Conservation (phyloP, 2,113 vertebrate species). For the Bucco capensis region DNA sequence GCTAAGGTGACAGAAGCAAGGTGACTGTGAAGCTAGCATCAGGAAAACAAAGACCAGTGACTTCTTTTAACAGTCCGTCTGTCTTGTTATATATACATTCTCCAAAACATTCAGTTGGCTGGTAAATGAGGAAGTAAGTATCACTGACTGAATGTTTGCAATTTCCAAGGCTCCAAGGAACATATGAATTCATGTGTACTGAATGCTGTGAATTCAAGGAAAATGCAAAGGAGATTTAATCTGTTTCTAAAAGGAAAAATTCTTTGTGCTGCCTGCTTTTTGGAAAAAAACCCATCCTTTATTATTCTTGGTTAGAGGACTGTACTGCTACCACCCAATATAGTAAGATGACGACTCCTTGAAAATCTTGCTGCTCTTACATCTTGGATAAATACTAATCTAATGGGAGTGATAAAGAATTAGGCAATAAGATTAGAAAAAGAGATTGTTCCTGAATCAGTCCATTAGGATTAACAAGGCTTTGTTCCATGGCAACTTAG, state of each 20-base stretch:
- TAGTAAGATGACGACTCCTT: not conserved
- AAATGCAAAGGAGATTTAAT: slow-evolving; percentile 1
- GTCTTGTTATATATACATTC: not conserved
- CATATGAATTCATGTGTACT: not conserved
- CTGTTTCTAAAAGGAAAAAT: slow-evolving; percentile 1
- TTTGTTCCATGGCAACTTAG: slow-evolving; percentile 69
- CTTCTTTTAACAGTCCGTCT: not conserved
- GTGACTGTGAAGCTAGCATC: not conserved
- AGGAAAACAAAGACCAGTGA: not conserved
- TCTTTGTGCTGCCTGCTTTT: not conserved
- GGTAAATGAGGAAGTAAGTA: not conserved
- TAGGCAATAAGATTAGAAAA: slow-evolving; percentile 57
- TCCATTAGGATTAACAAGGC: slow-evolving; percentile 58
- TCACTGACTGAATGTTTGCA: not conserved
- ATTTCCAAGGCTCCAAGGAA: not conserved
- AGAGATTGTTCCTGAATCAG: slow-evolving; percentile 54
- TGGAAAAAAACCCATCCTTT: slow-evolving; percentile 19
- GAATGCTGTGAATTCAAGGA: slow-evolving; percentile 11
- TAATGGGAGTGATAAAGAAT: slow-evolving; percentile 24
- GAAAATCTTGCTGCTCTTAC: not conserved
- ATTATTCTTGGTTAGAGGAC: not conserved
- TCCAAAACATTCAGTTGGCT: not conserved
- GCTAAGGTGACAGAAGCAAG: not conserved
- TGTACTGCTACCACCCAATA: not conserved
- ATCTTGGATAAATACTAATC: not conserved